Evolutionary conservation across 2,797 vertebrate species (phyloP).

Genomic region (Neosilurus hyrtlii): DNA sequence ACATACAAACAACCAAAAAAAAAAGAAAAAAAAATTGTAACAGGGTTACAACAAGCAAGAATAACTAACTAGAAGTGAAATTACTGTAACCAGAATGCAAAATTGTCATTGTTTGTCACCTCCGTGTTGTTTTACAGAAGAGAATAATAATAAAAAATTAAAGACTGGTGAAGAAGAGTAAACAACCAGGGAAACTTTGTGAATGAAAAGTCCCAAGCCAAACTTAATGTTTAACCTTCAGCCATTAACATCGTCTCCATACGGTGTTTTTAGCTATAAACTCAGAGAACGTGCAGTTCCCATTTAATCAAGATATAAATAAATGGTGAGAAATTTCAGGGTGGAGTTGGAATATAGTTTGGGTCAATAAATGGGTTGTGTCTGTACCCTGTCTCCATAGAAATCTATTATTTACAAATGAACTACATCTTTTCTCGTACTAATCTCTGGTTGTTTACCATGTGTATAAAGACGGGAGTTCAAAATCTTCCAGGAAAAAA

Average conservation of each 20-base stretch:
- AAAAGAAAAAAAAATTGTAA: conserved; percentile 9
- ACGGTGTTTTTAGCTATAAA: conserved; percentile 30
- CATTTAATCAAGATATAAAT: conserved; percentile 37
- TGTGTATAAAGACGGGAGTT: conserved; percentile 63
- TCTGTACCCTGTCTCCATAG: conserved; percentile 63
- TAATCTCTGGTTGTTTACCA: conserved; percentile 50
- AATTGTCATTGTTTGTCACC: conserved; percentile 19
- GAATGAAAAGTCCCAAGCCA: conserved; percentile 36
- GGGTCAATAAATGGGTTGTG: conserved; percentile 49
- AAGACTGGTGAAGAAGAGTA: not conserved
- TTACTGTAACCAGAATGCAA: conserved; percentile 22
- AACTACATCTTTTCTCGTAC: conserved; percentile 51
- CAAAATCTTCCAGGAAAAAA: conserved; percentile 64
- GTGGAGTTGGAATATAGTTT: conserved; percentile 38
- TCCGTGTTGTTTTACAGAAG: conserved; percentile 24
- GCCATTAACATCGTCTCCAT: not conserved
- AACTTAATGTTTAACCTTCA: conserved; percentile 30
- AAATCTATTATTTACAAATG: conserved; percentile 62
- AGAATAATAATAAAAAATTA: conserved; percentile 7
- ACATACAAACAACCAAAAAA: conserved; percentile 8
- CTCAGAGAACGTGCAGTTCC: conserved; percentile 29
- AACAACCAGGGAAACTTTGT: not conserved
- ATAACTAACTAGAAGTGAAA: conserved; percentile 20
- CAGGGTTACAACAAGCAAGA: conserved; percentile 23
- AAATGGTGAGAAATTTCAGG: conserved; percentile 22